These are phyloP conservation scores for Metacarcinus magister DNA, from an alignment of 2,888 invertebrate species.

Conservation along the genomic window DNA sequence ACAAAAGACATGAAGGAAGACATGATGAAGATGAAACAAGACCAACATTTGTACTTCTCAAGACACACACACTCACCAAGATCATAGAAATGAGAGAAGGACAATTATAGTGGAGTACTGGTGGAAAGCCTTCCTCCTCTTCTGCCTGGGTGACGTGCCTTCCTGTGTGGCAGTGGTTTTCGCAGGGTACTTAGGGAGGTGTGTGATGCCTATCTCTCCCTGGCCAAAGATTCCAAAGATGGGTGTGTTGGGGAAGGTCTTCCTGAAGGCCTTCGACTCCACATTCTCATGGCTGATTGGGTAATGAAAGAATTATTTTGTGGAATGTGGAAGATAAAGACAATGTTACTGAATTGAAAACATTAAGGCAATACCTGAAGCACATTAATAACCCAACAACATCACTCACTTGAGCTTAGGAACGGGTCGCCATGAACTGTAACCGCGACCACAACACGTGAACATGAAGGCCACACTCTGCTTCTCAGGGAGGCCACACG, in stretches of 20 bases:
- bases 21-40: not conserved
- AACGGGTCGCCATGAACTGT: constrained; percentile 78
- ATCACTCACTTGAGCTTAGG: not conserved
- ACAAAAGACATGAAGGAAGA: not conserved
- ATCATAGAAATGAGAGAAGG: constrained; percentile 73
- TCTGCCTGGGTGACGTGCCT: not conserved
- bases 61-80: not conserved
- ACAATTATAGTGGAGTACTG: constrained; percentile 74
- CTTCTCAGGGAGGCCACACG: constrained; percentile 82
- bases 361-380: not conserved
- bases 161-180: not conserved
- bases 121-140: constrained; percentile 71
- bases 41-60: not conserved
- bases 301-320: not conserved
- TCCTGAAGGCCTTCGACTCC: constrained; percentile 85
- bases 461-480: constrained; percentile 85
- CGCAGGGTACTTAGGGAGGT: constrained; percentile 82
- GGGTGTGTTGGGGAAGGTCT: constrained; percentile 85
- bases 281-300: constrained; percentile 83
- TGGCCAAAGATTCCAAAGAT: constrained; percentile 86
- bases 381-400: not conserved
- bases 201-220: constrained; percentile 85
- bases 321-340: not conserved
- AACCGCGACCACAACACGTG: constrained; percentile 85
- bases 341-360: too few relatives aligned